phyloP scores from a whole-genome alignment of 2,113 vertebrate species.

The Monarcha castaneiventris region DNA sequence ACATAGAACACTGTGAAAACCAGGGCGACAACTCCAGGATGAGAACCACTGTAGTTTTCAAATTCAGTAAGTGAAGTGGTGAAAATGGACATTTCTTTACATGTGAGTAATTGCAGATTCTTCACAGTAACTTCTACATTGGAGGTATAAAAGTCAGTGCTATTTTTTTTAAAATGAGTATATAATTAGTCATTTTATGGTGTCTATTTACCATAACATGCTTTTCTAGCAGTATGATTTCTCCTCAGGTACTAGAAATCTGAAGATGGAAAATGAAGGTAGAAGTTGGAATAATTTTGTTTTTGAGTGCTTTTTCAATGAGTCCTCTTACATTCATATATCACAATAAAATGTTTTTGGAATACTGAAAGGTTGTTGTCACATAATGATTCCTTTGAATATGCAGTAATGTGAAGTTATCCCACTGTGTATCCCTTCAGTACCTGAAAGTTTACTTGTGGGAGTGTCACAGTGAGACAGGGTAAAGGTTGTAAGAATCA shows the following conservation, averaged over 20 bases:
- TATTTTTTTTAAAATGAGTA: neutral
- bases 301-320: neutral
- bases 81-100: neutral
- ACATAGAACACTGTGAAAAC: too few relatives aligned
- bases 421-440: neutral
- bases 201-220: neutral
- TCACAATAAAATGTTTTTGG: neutral
- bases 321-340: neutral
- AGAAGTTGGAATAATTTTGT: neutral
- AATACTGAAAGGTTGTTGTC: neutral
- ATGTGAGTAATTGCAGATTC: neutral
- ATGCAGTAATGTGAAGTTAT: neutral
- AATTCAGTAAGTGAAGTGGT: neutral
- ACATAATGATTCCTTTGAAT: neutral
- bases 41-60: neutral
- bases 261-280: neutral
- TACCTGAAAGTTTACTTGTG: neutral
- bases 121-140: neutral
- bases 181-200: neutral
- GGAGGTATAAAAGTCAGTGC: neutral
- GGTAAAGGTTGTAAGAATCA: neutral
- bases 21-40: neutral
- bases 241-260: neutral
- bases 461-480: neutral
- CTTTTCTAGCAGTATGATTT: neutral